A percentile compares a stretch with the other conserved stretches of the same genome.
Evolutionary conservation across 2,113 vertebrate species (phyloP).

Genomic region (rabbit (Oryctolagus cuniculus)): DNA sequence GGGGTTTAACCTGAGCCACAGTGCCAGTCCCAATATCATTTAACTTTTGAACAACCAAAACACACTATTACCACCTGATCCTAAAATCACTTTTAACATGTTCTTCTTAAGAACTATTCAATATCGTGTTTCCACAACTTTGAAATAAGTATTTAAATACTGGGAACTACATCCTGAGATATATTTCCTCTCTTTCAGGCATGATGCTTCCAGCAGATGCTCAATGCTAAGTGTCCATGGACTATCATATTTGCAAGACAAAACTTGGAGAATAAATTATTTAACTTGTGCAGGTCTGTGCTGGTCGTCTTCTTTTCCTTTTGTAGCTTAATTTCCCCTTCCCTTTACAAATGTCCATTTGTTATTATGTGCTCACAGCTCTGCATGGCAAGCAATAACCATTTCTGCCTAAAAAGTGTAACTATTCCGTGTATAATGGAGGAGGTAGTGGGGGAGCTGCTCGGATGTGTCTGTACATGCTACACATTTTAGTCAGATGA

Average conservation of each 20-base stretch:
- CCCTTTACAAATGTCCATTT: background rate
- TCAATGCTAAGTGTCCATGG: background rate
- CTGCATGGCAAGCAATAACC: slow-evolving; percentile 46
- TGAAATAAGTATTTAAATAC: background rate
- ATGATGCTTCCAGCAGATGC: background rate
- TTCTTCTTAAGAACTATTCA: background rate
- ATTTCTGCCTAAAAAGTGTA: slow-evolving; percentile 33
- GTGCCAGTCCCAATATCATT: background rate
- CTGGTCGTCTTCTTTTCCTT: slow-evolving; percentile 14
- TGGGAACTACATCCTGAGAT: background rate
- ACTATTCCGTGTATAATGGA: background rate
- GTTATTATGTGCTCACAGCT: slow-evolving; percentile 43
- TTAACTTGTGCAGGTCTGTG: slow-evolving; percentile 69
- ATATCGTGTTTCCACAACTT: background rate
- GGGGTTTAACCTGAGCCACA: too few species aligned
- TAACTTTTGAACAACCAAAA: background rate
- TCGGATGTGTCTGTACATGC: background rate
- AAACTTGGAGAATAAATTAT: slow-evolving; percentile 41
- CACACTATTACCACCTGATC: background rate
- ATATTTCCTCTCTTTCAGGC: slow-evolving; percentile 57
- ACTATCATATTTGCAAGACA: slow-evolving; percentile 64
- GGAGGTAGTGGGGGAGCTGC: background rate
- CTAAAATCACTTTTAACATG: background rate
- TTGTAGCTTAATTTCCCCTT: background rate
- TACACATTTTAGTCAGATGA: background rate